A percentile compares a stretch with the other conserved stretches of the same genome.
Evolutionary conservation across 2,888 invertebrate genomes (phyloP).

Genomic region (Mimas tiliae): DNA sequence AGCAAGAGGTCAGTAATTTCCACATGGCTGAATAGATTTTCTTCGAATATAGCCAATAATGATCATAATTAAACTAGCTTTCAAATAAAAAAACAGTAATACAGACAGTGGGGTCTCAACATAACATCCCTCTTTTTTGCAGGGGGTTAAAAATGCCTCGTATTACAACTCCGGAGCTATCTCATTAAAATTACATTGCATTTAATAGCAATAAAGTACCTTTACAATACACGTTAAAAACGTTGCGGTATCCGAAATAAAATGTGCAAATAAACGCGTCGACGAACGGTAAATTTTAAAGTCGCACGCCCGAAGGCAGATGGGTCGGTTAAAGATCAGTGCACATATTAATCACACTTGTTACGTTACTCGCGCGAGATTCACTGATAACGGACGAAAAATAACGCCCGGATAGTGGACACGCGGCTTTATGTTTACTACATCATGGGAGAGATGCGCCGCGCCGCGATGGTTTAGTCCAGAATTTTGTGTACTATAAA

Average conservation of each 20-base stretch:
- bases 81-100: no score
- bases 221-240: constrained; percentile 29
- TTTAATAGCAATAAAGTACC: constrained; percentile 16
- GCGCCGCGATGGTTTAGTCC: constrained; percentile 3
- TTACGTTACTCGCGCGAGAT: constrained; percentile 62
- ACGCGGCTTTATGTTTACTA: constrained; percentile 1
- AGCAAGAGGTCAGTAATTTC: no score
- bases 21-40: no score
- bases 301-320: constrained; percentile 54
- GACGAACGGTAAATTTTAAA: constrained; percentile 25
- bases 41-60: no score
- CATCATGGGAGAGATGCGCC: background rate
- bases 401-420: constrained; percentile 56
- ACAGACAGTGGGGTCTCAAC: no score
- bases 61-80: no score
- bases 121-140: no score
- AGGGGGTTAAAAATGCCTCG: background rate
- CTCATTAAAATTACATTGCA: background rate
- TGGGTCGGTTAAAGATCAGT: constrained; percentile 57
- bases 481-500: no score
- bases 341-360: constrained; percentile 75
- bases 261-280: constrained; percentile 27
- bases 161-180: background rate
- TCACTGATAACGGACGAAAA: constrained; percentile 72
- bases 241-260: constrained; percentile 28